Base-by-base conservation (phyloP, 2,888 invertebrate genomes). In the Cephus spinipes region DNA sequence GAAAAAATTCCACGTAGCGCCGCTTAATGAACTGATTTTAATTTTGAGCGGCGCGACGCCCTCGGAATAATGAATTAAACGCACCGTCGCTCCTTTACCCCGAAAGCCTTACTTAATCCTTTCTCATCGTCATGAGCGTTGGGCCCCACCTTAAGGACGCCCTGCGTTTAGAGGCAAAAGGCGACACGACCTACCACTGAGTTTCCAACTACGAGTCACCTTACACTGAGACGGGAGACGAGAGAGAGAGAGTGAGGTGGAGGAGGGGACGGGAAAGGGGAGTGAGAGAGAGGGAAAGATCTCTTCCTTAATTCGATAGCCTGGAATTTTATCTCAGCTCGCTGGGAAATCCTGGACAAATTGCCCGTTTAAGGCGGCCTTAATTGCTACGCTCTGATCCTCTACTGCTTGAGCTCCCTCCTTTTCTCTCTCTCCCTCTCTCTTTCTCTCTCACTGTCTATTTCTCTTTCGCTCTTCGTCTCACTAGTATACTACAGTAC, bases 1-100 rank as follows among this genome's bases (percentile, higher is more conserved):
- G 79, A 77, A 81, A 83, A 84, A 84, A 84, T 87, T 84, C 82
- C 85, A 85, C 84, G 85, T 83, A 84, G 82, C 82, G 81, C 81
- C 81, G 83, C 80, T 85, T 87, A 86, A 87, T 85, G 87, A 88
- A 87, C 85, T 82, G 85, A 86, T 87, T 87, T 87, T 85, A 85
- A 87, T 87, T 86, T 88, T 83, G 77, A 83, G 73, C 78, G 76
- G 76, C 76, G 75, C 81, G 81, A 85, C 83, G 84, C 83, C 82
- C 78, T 77, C 73, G 79, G 87, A 87, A 87, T 87, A 86, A 85
- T 86, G 87, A 87, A 88, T 87, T 81, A 81, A 82, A 83, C 78
- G 76, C 74, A 34, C 30, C 71, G 73, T 73, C 32, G 71, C 36
- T 73, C 34, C 76, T 69, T 32, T 69, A 30, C 31, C 69, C 12